Percentiles rank a stretch among this genome's conserved stretches.
Conservation (phyloP, 2,113 vertebrate species). For the Callorhinus ursinus region DNA sequence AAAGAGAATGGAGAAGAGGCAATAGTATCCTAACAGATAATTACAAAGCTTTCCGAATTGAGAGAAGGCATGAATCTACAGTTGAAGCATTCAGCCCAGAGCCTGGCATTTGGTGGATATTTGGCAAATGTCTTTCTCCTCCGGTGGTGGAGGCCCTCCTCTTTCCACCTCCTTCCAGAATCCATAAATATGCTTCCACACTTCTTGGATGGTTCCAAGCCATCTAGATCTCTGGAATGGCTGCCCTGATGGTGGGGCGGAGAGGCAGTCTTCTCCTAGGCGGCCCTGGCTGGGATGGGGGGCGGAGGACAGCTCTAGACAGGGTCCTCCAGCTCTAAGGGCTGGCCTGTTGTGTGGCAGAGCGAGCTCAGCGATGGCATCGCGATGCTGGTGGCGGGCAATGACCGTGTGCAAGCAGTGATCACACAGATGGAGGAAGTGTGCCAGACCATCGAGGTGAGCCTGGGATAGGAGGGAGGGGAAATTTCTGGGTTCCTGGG, state of each 20-base stretch:
- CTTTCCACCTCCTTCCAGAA: neutral
- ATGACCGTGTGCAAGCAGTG: slow-evolving; percentile 92
- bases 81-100: neutral
- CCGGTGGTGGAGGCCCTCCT: neutral
- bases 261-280: neutral
- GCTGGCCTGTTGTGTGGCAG: slow-evolving; percentile 81
- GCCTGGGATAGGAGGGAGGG: neutral
- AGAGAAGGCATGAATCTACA: neutral
- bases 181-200: neutral
- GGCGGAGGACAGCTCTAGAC: neutral
- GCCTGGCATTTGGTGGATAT: neutral
- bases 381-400: slow-evolving; percentile 91
- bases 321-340: neutral
- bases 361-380: slow-evolving; percentile 92
- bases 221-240: neutral
- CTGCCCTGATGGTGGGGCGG: neutral
- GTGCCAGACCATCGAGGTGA: slow-evolving; percentile 91
- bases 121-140: neutral
- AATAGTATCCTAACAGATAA: neutral
- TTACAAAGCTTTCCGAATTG: neutral
- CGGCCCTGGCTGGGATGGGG: neutral
- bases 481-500: neutral
- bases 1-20: neutral
- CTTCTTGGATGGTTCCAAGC: neutral
- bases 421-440: slow-evolving; percentile 94